phyloP scores from a whole-genome alignment of 2,888 invertebrate species.

The Conchocele bisecta region DNA sequence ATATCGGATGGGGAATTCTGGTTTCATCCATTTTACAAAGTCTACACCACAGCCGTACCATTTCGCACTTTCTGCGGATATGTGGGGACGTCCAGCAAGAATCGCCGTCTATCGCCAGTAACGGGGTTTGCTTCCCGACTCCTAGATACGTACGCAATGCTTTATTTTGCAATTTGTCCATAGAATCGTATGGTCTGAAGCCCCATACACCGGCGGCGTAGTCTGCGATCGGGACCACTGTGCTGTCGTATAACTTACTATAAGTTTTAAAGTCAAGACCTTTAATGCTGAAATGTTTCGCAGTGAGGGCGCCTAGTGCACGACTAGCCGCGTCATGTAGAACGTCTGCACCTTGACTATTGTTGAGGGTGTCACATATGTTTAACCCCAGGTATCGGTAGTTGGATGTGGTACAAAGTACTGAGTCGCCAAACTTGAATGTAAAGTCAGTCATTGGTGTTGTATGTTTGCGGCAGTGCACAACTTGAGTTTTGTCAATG shows the following conservation, averaged over 20 bases:
- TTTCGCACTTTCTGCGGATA: too few relatives aligned
- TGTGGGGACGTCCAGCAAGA: not conserved
- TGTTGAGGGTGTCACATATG: not conserved
- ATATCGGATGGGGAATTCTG: not conserved
- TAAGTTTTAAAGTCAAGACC: conserved; percentile 4
- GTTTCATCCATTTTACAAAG: not conserved
- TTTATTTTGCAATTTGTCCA: not conserved
- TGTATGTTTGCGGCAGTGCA: not conserved
- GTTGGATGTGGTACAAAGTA: not conserved
- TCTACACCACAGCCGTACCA: not conserved
- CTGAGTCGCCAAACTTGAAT: not conserved
- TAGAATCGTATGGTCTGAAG: not conserved
- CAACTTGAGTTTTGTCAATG: not conserved
- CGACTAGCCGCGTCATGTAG: conserved; percentile 2
- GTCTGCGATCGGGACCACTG: not conserved
- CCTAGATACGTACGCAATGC: not conserved
- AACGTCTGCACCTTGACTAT: not conserved
- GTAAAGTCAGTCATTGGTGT: not conserved
- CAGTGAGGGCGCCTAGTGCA: not conserved
- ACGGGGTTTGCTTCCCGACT: not conserved
- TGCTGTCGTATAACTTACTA: not conserved
- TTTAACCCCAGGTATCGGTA: not conserved
- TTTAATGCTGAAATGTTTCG: not conserved
- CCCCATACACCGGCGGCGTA: conserved; percentile 5
- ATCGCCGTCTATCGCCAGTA: not conserved